Evolutionary conservation across 2,797 vertebrate species (phyloP), one percentile per base, ranked within the genome.

Genomic region (Cichlasoma orientale): DNA sequence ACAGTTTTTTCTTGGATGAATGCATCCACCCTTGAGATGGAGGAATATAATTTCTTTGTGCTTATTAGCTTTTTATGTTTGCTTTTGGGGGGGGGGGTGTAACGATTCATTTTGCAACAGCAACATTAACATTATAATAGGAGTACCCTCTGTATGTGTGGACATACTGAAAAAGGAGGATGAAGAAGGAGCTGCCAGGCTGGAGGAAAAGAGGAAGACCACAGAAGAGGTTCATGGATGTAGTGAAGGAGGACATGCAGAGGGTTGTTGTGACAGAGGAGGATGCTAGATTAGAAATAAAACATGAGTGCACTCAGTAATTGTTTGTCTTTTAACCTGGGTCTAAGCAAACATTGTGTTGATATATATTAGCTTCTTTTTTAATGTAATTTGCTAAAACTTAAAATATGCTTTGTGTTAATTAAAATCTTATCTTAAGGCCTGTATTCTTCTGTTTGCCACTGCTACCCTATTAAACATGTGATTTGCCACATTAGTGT

Each of bases 271-370:
- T 36, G 36, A 36, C 36, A 36, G 8, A 36, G 36, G 36, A 36
- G 9, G 36, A 36, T 36, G 36, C 9, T 36, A 18, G 23, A 47
- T 66, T 47, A 66, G 16, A 5, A 66, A 47, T 44, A 23, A 66
- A 2, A 19, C 38, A 47, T 0, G 16, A 47, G 23, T 47, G 27
- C 38, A 12, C 9, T 47, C 23, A 47, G 61, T 1, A 47, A 16
- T 16, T 16, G 13, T 44, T 16, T 44, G 13, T 47, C 23, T 47
- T 47, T 19, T 0, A 44, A 25, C 38, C 38, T 19, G 14, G 18
- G 8, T 38, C 14, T 44, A 12, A 23, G 9, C 16, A 47, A 66
- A 44, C 38, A 27, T 47, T 47, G 38, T 27, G 61, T 38, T 47
- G 23, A 27, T 27, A 12, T 66, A 25, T 63, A 27, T 66, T 66